A percentile compares a stretch with the other conserved stretches of the same genome.
These are phyloP conservation scores for Steromphala cineraria DNA, from an alignment of 2,888 invertebrate genomes.

Conservation along the genomic window DNA sequence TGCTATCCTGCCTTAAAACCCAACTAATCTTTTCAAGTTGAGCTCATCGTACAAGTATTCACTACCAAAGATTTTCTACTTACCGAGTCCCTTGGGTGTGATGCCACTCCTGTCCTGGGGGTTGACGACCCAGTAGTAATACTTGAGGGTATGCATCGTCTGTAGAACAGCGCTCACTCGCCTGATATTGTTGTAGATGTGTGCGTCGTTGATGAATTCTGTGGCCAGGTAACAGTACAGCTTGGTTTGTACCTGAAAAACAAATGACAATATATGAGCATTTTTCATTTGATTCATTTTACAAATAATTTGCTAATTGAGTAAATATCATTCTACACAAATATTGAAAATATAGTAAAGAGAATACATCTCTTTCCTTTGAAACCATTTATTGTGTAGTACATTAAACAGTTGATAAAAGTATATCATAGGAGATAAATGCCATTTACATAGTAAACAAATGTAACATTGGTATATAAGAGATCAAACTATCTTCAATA, in stretches of 20 bases:
- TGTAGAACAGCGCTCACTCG: slow-evolving; percentile 97
- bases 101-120: slow-evolving; percentile 96
- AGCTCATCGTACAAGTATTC: not conserved
- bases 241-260: slow-evolving; percentile 82
- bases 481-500: too few species aligned
- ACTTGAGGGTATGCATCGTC: slow-evolving; percentile 98
- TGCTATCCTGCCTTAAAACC: not conserved
- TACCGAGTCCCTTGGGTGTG: slow-evolving; percentile 94
- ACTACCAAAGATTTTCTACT: slow-evolving; percentile 70
- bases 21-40: not conserved
- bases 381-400: too few species aligned
- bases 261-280: slow-evolving; percentile 16
- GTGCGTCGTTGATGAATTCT: slow-evolving; percentile 98
- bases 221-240: slow-evolving; percentile 98
- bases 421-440: too few species aligned
- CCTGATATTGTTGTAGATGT: slow-evolving; percentile 96
- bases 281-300: too few species aligned
- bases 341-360: too few species aligned
- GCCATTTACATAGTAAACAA: too few species aligned
- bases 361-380: too few species aligned
- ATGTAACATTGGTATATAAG: too few species aligned
- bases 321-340: too few species aligned
- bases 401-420: too few species aligned
- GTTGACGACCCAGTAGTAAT: slow-evolving; percentile 99
- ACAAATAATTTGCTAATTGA: too few species aligned